phyloP scores from a whole-genome alignment of 2,888 invertebrate species.

The Ernsta delagoae region DNA sequence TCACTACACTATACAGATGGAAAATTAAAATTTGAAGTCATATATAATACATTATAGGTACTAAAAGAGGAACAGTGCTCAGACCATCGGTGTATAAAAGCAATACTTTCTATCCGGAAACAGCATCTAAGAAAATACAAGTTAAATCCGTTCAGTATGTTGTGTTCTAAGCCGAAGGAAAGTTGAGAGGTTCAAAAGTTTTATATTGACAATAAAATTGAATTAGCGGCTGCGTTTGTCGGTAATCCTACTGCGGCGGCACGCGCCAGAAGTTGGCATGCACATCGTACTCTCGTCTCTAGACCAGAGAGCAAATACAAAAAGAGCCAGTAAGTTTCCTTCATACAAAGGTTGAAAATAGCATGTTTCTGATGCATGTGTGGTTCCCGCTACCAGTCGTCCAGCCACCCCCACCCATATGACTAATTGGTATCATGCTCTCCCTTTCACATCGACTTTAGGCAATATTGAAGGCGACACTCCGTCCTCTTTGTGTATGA shows the following conservation, averaged over 20 bases:
- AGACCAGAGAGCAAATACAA: not conserved
- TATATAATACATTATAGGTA: too few relatives aligned
- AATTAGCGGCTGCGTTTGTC: conserved; percentile 26
- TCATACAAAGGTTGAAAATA: not conserved
- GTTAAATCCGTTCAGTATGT: conserved; percentile 13
- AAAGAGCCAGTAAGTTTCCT: not conserved
- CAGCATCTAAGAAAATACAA: conserved; percentile 8
- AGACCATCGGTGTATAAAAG: too few relatives aligned
- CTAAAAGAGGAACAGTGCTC: too few relatives aligned
- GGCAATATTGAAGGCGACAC: not conserved
- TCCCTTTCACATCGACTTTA: not conserved
- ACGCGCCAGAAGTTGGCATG: conserved; percentile 7
- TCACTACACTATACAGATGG: too few relatives aligned
- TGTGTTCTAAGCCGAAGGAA: conserved; percentile 18
- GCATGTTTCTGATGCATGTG: not conserved
- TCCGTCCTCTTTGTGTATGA: not conserved
- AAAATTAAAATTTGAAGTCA: too few relatives aligned
- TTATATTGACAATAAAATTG: conserved; percentile 29
- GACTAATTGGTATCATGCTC: too few relatives aligned
- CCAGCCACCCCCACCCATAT: too few relatives aligned
- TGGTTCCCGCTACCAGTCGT: too few relatives aligned
- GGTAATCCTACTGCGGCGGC: conserved; percentile 26
- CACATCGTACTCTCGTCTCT: not conserved
- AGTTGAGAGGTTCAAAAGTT: conserved; percentile 26
- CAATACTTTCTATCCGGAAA: conserved; percentile 3